Percentiles rank a stretch among this genome's conserved stretches.
Evolutionary conservation across 2,888 invertebrate genomes (phyloP).

Genomic region (Pardosa pseudoannulata): DNA sequence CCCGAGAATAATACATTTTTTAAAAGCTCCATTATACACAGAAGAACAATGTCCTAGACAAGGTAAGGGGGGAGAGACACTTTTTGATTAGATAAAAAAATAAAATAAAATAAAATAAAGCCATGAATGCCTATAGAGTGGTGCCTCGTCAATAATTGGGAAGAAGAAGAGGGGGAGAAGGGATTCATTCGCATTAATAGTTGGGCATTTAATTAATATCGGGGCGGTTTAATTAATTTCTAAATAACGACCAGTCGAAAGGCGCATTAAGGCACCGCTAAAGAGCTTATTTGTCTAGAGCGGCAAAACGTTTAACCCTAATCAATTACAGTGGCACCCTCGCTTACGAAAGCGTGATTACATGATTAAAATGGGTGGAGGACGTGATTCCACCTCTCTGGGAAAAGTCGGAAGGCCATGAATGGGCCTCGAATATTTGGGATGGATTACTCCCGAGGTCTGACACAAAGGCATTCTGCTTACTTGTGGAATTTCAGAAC

Average conservation of each 20-base stretch:
- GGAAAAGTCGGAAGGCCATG: not conserved
- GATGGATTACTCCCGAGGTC: not conserved
- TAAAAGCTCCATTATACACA: not conserved
- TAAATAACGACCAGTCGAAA: slow-evolving; percentile 66
- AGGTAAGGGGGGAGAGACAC: not conserved
- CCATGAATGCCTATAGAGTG: not conserved
- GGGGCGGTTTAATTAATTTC: slow-evolving; percentile 56
- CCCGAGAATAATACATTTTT: not conserved
- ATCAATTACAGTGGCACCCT: slow-evolving; percentile 49
- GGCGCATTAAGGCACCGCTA: slow-evolving; percentile 53
- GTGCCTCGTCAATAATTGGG: not conserved
- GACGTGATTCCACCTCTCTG: not conserved
- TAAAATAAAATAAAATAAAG: not conserved
- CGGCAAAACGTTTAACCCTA: slow-evolving; percentile 47
- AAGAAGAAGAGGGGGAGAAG: not conserved
- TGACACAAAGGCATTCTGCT: too few relatives aligned
- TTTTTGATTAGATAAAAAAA: not conserved
- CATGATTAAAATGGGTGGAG: slow-evolving; percentile 24
- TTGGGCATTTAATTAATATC: slow-evolving; percentile 45
- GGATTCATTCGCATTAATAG: slow-evolving; percentile 17
- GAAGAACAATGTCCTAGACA: not conserved
- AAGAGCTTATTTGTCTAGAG: slow-evolving; percentile 61
- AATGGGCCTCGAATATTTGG: not conserved
- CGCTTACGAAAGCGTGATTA: slow-evolving; percentile 26
- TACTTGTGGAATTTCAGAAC: too few relatives aligned